Evolutionary conservation across 2,113 vertebrate genomes (phyloP), one percentile per base, ranked within the genome.

Genomic region (Leptobrachium leishanense): DNA sequence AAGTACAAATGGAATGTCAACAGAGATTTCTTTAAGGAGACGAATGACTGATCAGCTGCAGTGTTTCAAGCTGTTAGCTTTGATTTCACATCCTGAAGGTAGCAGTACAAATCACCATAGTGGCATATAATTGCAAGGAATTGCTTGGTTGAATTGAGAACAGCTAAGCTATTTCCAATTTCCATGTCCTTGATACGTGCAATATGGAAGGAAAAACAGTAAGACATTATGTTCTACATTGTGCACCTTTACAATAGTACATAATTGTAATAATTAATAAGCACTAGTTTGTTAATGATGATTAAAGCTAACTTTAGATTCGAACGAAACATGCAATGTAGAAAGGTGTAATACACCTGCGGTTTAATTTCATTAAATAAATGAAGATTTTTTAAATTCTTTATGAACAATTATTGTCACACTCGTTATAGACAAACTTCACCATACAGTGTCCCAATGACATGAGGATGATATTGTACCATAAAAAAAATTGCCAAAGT

Each of bases 11-110:
- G 70, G 63, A 73, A 79, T 79, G 70, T 74, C 77, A 79, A 79
- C 77, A 79, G 63, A 79, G 77, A 59, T 74, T 79, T 79, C 70
- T 73, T 79, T 79, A 50, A 73, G 77, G 42, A 73, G 13, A 77
- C 39, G 59, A 73, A 41, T 72, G 72, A 64, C 39, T 77, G 65
- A 84, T 82, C 75, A 75, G 10, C 43, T 64, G 70, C 13, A 71
- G 6, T 64, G 81, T 86, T 85, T 85, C 84, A 82, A 77, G 20
- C 42, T 73, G 2, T 76, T 86, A 69, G 13, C 41, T 85, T 86
- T 85, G 75, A 72, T 72, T 86, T 85, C 82, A 75, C 31, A 76
- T 75, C 72, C 68, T 74, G 77, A 81, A 83, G 72, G 43, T 40
- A 84, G 68, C 71, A 81, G 7, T 0, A 83, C 80, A 84, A 50